Conservation (phyloP, 2,797 vertebrate genomes). For the Miichthys miiuy region DNA sequence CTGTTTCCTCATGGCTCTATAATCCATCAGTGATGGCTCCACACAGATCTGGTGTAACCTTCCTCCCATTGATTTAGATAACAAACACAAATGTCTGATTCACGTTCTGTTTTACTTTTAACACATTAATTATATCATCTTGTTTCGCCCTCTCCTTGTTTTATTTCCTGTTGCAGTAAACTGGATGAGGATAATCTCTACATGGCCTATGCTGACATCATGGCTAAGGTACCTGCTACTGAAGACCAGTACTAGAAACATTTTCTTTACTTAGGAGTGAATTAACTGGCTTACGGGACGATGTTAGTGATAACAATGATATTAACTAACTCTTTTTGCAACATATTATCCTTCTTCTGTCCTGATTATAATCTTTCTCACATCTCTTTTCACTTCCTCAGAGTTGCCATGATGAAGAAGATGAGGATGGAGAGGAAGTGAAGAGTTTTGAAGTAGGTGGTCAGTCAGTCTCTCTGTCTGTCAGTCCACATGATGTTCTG, state of each 20-base stretch:
- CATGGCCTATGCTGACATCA: constrained; percentile 98
- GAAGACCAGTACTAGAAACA: background rate
- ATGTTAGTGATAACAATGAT: background rate
- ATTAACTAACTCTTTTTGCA: background rate
- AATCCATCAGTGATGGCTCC: too few relatives aligned
- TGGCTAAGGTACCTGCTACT: constrained; percentile 91
- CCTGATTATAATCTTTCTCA: background rate
- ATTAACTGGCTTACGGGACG: background rate
- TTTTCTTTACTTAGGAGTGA: background rate
- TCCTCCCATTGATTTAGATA: too few relatives aligned
- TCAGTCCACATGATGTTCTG: constrained; percentile 13
- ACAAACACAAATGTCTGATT: too few relatives aligned
- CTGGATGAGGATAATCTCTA: constrained; percentile 95
- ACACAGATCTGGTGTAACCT: too few relatives aligned
- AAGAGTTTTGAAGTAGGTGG: constrained; percentile 96
- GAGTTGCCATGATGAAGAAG: constrained; percentile 97
- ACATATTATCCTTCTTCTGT: background rate
- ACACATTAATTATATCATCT: too few relatives aligned
- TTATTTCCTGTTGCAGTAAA: constrained; percentile 86
- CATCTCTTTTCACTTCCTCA: constrained; percentile 60
- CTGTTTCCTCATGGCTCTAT: too few relatives aligned
- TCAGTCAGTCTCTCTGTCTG: background rate
- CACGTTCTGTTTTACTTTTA: too few relatives aligned
- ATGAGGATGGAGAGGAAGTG: constrained; percentile 95
- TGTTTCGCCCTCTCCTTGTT: too few relatives aligned